Percentiles rank a stretch among this genome's conserved stretches.
These are phyloP conservation scores for Thecophora atra DNA, from an alignment of 2,888 invertebrate species.

Conservation along the genomic window DNA sequence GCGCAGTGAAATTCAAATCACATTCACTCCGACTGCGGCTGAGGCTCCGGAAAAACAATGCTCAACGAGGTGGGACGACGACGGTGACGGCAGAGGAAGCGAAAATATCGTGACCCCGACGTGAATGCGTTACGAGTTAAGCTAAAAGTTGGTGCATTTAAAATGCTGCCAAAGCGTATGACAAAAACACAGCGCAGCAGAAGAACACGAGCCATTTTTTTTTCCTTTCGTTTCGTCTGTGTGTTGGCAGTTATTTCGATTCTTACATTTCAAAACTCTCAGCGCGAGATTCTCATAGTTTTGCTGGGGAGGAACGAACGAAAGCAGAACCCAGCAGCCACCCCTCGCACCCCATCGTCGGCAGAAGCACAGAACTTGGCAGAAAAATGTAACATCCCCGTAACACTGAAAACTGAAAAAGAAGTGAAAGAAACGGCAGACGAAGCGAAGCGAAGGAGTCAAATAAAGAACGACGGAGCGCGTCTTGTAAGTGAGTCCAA, in stretches of 20 bases:
- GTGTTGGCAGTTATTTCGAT: neutral
- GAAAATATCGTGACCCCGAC: slow-evolving; percentile 55
- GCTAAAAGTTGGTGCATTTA: slow-evolving; percentile 43
- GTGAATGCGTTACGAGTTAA: slow-evolving; percentile 53
- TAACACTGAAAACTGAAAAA: slow-evolving; percentile 9
- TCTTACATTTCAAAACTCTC: slow-evolving; percentile 5
- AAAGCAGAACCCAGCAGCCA: neutral
- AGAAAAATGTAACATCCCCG: slow-evolving; percentile 13
- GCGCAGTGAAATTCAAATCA: neutral
- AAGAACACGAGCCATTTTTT: slow-evolving; percentile 42
- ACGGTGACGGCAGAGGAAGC: slow-evolving; percentile 5
- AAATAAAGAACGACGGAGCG: neutral
- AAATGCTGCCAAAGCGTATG: slow-evolving; percentile 45
- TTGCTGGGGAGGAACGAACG: neutral
- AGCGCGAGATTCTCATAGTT: neutral
- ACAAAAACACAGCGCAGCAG: slow-evolving; percentile 42
- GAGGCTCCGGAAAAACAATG: neutral
- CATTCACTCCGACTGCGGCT: neutral
- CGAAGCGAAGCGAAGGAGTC: slow-evolving; percentile 18
- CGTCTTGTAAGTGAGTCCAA: slow-evolving; percentile 37
- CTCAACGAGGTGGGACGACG: slow-evolving; percentile 6
- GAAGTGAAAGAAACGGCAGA: slow-evolving; percentile 36
- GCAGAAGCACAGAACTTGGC: neutral
- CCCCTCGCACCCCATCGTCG: neutral
- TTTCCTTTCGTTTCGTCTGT: neutral